Evolutionary conservation across 1,140 invertebrate genomes (phyloP), one percentile per base, ranked within the genome.

Genomic region (Lasioglossum baleicum): DNA sequence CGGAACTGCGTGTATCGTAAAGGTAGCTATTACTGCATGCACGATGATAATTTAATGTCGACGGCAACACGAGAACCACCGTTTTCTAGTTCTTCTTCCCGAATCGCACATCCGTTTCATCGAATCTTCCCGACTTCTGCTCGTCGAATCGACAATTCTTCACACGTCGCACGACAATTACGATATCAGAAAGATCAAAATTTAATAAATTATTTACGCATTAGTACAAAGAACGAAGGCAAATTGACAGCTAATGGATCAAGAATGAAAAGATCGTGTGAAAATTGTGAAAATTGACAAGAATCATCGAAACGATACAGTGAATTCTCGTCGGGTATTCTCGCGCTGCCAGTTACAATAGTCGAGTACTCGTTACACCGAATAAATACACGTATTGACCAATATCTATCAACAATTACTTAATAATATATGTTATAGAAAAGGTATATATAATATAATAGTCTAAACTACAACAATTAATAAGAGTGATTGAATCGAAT

Each of bases 1-100:
- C 74, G 63, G 53, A 84, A 83, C 69, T 83, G 80, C 66, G 70
- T 83, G 56, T 81, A 72, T 66, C 67, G 68, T 78, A 85, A 56
- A 86, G 63, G 67, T 86, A 83, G 76, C 81, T 83, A 87, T 75
- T 84, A 91, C 86, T 87, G 88, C 91, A 92, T 92, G 91, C 91
- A 91, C 86, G 83, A 88, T 87, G 77, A 70, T 63, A 26, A 60
- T 67, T 76, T 75, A 76, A 61, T 84, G 58, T 64, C 53, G 66
- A 79, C 67, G 56, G 76, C 84, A 81, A 81, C 84, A 86, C 83
- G 71, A 31, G 69, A 58, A 83, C 56, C 56, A 65, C 17, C 2
- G n/a, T 51, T 53, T 20, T 65, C 8, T 11, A 53, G 53, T 61
- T n/a, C n/a, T n/a, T 7, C 0, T 58, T 13, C 0, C 13, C 13